Conservation (phyloP, 1,140 invertebrate species). For the Scaptodrosophila lebanonensis region DNA sequence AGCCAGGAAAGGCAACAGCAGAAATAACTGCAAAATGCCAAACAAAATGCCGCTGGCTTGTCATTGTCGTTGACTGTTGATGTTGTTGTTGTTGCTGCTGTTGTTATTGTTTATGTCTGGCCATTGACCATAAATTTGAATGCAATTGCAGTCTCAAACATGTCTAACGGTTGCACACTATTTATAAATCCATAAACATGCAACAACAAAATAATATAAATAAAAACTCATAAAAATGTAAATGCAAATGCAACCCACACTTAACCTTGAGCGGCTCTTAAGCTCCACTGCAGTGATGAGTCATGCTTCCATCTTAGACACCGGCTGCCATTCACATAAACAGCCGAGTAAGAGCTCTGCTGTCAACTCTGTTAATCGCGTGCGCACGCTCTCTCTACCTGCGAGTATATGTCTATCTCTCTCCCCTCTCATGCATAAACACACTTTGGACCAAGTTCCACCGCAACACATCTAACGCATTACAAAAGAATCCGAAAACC, state of each 20-base stretch:
- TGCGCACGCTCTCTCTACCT: no score
- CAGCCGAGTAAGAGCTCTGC: no score
- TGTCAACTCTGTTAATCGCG: no score
- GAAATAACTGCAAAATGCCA: slow-evolving; percentile 58
- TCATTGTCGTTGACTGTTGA: neutral
- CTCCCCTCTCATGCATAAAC: no score
- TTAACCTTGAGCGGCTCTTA: no score
- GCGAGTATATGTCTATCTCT: no score
- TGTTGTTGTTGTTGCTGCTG: slow-evolving; percentile 3
- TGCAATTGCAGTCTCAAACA: slow-evolving; percentile 12
- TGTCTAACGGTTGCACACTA: slow-evolving; percentile 25
- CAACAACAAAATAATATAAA: slow-evolving; percentile 37
- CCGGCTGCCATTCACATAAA: no score
- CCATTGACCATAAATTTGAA: slow-evolving; percentile 31
- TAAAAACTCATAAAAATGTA: neutral
- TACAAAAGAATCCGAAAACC: no score
- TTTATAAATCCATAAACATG: slow-evolving; percentile 29
- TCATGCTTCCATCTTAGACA: no score
- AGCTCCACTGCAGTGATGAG: no score
- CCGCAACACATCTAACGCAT: no score
- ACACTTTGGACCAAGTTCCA: no score
- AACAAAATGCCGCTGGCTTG: slow-evolving; percentile 54
- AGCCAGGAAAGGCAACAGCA: slow-evolving; percentile 28
- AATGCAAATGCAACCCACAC: slow-evolving; percentile 3
- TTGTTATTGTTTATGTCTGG: slow-evolving; percentile 34